Evolutionary conservation across 2,113 vertebrate species (phyloP).

Genomic region (Lynx canadensis): DNA sequence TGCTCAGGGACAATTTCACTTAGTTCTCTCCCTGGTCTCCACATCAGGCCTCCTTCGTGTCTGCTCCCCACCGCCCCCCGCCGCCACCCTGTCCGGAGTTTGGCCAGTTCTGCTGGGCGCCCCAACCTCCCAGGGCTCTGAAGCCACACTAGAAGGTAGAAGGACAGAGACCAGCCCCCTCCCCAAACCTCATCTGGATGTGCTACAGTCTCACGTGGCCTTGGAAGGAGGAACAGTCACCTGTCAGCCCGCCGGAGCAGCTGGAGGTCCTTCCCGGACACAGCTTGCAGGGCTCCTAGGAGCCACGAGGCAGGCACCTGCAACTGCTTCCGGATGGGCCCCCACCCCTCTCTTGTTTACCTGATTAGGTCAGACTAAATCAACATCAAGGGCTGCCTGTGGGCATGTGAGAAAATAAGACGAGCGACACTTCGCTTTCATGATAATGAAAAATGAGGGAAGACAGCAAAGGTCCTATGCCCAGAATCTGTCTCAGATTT

Average conservation of each 20-base stretch:
- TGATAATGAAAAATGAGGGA: neutral
- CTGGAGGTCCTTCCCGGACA: fast-evolving
- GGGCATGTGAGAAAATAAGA: neutral
- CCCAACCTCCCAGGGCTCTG: neutral
- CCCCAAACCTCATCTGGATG: neutral
- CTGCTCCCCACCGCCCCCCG: fast-evolving
- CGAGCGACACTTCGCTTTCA: neutral
- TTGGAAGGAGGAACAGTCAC: neutral
- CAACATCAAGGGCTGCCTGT: constrained; percentile 12
- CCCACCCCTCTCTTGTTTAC: neutral
- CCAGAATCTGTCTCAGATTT: neutral
- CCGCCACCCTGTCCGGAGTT: neutral
- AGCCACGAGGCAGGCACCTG: neutral
- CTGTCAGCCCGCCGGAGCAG: neutral
- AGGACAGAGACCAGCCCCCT: neutral
- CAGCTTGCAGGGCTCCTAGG: neutral
- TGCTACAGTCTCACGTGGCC: fast-evolving
- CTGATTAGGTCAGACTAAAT: constrained; percentile 61
- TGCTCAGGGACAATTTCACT: neutral
- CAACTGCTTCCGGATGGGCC: neutral
- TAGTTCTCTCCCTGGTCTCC: neutral
- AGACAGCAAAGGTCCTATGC: neutral
- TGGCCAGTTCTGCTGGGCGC: neutral
- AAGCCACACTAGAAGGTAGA: neutral
- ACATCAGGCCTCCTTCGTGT: neutral